Percentiles rank a stretch among this genome's conserved stretches.
Conservation (phyloP, 2,113 vertebrate species). For the Plecotus auritus region DNA sequence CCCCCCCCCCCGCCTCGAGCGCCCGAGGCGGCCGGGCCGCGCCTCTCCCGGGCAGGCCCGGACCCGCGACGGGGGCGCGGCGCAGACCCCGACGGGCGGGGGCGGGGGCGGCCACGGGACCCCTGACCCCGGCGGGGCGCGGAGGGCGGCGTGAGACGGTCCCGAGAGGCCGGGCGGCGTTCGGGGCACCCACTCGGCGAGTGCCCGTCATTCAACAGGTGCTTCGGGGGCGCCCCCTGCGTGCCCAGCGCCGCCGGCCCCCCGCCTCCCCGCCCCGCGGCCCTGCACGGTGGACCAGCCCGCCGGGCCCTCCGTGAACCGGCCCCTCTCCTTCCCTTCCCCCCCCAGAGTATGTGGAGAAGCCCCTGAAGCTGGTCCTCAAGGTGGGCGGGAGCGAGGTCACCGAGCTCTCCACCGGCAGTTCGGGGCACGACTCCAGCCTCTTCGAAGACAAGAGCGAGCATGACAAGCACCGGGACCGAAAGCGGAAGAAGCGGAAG, state of each 20-base stretch:
- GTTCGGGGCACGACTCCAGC: constrained; percentile 85
- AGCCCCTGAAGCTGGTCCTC: constrained; percentile 94
- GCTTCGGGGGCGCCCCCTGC: neutral
- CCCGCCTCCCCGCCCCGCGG: too few relatives aligned
- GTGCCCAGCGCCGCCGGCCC: neutral
- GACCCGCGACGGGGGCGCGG: neutral
- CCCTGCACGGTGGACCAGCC: rapidly evolving
- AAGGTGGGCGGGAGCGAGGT: constrained; percentile 96
- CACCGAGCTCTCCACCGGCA: constrained; percentile 90
- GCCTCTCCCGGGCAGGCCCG: neutral
- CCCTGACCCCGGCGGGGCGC: neutral
- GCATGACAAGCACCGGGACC: constrained; percentile 87
- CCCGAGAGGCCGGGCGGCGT: neutral
- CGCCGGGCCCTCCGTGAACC: neutral
- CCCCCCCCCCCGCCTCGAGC: neutral
- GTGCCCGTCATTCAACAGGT: constrained; percentile 28
- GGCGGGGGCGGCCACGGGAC: constrained; percentile 19
- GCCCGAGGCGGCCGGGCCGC: neutral
- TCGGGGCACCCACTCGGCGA: neutral
- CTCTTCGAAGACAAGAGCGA: constrained; percentile 87
- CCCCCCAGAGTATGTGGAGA: constrained; percentile 83
- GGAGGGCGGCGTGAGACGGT: neutral
- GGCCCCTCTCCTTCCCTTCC: neutral
- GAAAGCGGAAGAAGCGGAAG: constrained; percentile 96
- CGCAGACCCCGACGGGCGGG: neutral